Evolutionary conservation across 1,140 invertebrate species (phyloP).

Genomic region (Platorchestia sp.): DNA sequence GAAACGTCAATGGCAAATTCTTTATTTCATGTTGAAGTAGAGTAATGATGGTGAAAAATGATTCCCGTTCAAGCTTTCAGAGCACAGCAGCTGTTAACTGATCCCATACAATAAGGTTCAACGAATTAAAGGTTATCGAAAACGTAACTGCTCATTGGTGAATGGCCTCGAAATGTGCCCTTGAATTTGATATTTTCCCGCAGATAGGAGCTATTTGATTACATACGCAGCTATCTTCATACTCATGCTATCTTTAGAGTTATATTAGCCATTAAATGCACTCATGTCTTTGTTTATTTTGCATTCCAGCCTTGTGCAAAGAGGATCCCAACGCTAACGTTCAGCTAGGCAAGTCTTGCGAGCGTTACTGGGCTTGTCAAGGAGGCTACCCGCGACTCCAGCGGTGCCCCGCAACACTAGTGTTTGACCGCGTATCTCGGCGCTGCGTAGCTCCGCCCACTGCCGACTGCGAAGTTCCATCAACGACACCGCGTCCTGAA

Average conservation of each 20-base stretch:
- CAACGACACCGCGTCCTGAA: slow-evolving; percentile 63
- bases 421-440: slow-evolving; percentile 86
- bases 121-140: background rate
- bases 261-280: background rate
- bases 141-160: background rate
- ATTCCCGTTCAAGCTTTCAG: too few relatives aligned
- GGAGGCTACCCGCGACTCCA: slow-evolving; percentile 91
- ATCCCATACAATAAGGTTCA: too few relatives aligned
- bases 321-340: slow-evolving; percentile 86
- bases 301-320: slow-evolving; percentile 84
- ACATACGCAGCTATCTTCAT: background rate
- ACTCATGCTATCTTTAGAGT: background rate
- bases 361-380: slow-evolving; percentile 93
- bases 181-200: background rate
- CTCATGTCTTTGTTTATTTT: background rate
- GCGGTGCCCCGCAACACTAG: slow-evolving; percentile 89
- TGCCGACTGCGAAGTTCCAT: slow-evolving; percentile 81
- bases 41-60: too few relatives aligned
- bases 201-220: background rate
- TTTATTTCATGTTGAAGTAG: too few relatives aligned
- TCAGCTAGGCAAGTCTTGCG: slow-evolving; percentile 88
- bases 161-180: background rate
- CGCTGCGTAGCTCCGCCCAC: slow-evolving; percentile 90
- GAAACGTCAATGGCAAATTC: too few relatives aligned
- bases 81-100: too few relatives aligned